Conservation (phyloP, 2,113 vertebrate species). For the Ariopsis seemanni region DNA sequence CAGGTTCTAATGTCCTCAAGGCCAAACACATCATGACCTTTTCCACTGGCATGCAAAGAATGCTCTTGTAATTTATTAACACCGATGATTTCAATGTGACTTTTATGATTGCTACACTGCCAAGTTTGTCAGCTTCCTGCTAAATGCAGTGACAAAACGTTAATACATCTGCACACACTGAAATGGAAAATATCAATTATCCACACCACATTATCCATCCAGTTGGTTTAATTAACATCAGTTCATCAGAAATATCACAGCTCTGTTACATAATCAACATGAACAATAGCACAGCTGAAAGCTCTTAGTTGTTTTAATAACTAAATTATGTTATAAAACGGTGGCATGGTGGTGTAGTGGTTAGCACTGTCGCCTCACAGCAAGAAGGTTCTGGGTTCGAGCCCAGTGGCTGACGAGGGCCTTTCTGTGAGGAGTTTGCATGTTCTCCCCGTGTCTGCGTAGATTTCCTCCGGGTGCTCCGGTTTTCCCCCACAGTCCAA, state of each 20-base stretch:
- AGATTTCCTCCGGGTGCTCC: too few relatives aligned
- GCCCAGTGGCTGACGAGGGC: too few relatives aligned
- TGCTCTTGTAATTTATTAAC: constrained; percentile 1
- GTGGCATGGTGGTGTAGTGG: too few relatives aligned
- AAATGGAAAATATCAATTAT: constrained; percentile 33
- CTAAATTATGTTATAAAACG: not conserved
- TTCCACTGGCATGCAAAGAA: not conserved
- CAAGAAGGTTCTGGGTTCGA: too few relatives aligned
- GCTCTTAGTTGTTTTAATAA: not conserved
- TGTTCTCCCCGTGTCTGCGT: too few relatives aligned
- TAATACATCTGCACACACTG: constrained; percentile 19
- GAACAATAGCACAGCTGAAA: not conserved
- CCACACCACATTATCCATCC: constrained; percentile 21
- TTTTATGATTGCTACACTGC: constrained; percentile 3
- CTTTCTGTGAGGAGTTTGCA: too few relatives aligned
- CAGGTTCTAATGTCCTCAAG: not conserved
- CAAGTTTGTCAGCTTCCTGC: constrained; percentile 12
- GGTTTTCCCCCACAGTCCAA: too few relatives aligned
- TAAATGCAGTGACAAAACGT: constrained; percentile 23
- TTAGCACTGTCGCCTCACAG: too few relatives aligned
- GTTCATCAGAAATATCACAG: not conserved
- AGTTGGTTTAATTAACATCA: constrained; percentile 10
- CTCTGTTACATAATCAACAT: not conserved
- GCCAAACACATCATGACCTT: not conserved
- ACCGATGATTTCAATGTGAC: constrained; percentile 20